Base-by-base conservation (phyloP, 2,113 vertebrate genomes). In the Anoplopoma fimbria region DNA sequence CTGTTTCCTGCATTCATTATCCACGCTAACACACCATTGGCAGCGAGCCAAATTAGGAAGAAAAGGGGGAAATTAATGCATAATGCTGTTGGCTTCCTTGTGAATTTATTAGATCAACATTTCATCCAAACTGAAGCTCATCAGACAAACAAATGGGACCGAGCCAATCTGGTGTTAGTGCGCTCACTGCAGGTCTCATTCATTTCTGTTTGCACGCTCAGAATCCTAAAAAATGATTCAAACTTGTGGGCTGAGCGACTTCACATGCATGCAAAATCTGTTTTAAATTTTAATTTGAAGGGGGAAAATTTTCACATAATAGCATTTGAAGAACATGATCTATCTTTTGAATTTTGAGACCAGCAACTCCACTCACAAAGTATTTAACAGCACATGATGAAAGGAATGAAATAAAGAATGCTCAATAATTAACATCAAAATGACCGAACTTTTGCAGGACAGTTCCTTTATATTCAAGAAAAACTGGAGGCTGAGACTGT, bases 81-180 rank as follows among this genome's bases (percentile, higher is more conserved):
- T 57, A 53, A 81, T 69, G 55, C 68, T 29, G 34, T 0, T 5
- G 15, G 40, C 57, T 83, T 76, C 73, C 55, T 38, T 25, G 69
- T 65, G 79, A 57, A 38, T 87, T 40, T 60, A 25, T 65, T 69
- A 78, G 53, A 69, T 71, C 33, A 67, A 69, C 29, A 61, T 75
- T 78, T 82, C 33, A 77, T 25, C 42, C 42, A 65, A 78, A 81
- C 17, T 40, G 36, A 69, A 21, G 42, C 42, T 65, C 67, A 58
- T 69, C 34, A 84, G 71, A 57, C 42, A 70, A 58, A 74, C 77
- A 69, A 57, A 71, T 45, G 84, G 71, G 31, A 34, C 27, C 23
- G n/a, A 71, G 77, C 72, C 73, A 63, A 23, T 58, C 65, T 79
- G 71, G 47, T 55, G 55, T 74, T 13, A 9, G 45, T 27, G 68